phyloP scores from a whole-genome alignment of 2,888 invertebrate species.

The Doris montereyensis region DNA sequence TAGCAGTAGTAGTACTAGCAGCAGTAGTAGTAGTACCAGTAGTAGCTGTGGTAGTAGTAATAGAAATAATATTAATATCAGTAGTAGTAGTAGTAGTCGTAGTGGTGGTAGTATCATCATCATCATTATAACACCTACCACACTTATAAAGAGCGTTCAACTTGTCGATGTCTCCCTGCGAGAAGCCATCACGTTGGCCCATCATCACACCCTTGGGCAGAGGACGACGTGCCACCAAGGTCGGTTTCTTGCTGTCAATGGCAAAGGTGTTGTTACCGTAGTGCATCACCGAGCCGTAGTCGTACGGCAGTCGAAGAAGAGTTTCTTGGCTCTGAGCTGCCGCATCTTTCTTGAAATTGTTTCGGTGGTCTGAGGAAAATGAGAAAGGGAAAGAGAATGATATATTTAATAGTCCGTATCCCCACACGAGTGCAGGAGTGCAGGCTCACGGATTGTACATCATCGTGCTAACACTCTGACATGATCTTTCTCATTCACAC shows the following conservation, averaged over 20 bases:
- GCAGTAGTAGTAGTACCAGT: background rate
- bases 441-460: too few relatives aligned
- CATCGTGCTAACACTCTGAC: background rate
- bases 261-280: conserved; percentile 77
- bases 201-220: conserved; percentile 46
- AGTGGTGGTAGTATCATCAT: background rate
- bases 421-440: too few relatives aligned
- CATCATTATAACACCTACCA: conserved; percentile 39
- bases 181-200: conserved; percentile 74
- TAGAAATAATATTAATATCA: background rate
- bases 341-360: conserved; percentile 75
- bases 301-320: conserved; percentile 79
- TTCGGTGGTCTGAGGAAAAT: conserved; percentile 71
- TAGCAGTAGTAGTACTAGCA: background rate
- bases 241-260: conserved; percentile 62
- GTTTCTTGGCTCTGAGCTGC: conserved; percentile 47
- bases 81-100: background rate
- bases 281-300: conserved; percentile 86
- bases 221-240: conserved; percentile 67
- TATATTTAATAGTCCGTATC: background rate
- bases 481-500: background rate
- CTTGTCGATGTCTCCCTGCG: conserved; percentile 71
- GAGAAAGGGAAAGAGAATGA: background rate
- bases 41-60: background rate
- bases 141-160: conserved; percentile 72